Conservation (phyloP, 2,113 vertebrate species). For the Arothron firmamentum region DNA sequence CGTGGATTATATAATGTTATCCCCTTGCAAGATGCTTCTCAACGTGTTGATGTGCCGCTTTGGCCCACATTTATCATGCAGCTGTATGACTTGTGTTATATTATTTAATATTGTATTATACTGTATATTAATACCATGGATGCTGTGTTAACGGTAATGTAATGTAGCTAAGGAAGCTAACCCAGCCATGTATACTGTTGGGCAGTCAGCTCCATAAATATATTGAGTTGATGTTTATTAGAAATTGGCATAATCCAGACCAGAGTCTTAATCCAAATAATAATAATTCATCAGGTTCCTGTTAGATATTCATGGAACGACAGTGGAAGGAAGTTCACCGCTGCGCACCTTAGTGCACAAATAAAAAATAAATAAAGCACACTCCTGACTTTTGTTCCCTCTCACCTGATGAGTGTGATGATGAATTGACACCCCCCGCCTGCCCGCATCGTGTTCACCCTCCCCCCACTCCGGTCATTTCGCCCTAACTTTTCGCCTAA, state of each 20-base stretch:
- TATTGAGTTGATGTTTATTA: no score
- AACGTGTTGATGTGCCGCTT: neutral
- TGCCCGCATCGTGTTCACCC: neutral
- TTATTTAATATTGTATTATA: neutral
- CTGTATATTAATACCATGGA: neutral
- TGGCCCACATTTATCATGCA: no score
- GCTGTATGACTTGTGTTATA: neutral
- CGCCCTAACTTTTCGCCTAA: slow-evolving; percentile 60
- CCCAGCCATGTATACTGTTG: neutral
- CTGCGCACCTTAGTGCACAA: neutral
- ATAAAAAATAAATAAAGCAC: no score
- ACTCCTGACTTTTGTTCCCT: neutral
- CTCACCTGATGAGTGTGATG: slow-evolving; percentile 26
- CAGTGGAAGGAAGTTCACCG: slow-evolving; percentile 6
- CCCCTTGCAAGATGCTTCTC: neutral
- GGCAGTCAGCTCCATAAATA: neutral
- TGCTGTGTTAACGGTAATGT: neutral
- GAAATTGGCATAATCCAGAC: no score
- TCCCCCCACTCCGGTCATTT: slow-evolving; percentile 44
- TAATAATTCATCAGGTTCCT: no score
- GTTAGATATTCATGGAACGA: neutral
- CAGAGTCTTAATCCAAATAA: no score
- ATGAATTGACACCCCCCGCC: slow-evolving; percentile 43
- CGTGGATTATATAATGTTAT: no score
- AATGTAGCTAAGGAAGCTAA: neutral